Conservation (phyloP, 2,888 invertebrate species). For the Andrena marginata region DNA sequence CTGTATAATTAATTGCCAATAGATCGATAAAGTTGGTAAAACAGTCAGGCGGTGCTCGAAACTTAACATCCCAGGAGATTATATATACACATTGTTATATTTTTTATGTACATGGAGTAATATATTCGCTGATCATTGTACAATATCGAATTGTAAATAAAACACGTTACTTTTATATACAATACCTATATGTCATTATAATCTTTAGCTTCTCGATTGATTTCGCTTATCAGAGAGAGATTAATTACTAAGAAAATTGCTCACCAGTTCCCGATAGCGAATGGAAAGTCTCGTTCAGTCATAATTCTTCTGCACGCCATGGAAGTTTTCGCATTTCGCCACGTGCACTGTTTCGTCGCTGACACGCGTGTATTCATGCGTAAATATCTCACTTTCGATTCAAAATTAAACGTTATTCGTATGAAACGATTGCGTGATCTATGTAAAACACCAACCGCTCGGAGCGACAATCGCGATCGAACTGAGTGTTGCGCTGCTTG, state of each 20-base stretch:
- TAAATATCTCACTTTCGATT: not conserved
- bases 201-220: too few relatives aligned
- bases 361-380: not conserved
- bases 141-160: constrained; percentile 54
- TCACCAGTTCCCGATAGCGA: not conserved
- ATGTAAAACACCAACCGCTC: too few relatives aligned
- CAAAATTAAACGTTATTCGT: not conserved
- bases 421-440: not conserved
- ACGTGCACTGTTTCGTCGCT: not conserved
- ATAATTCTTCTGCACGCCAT: not conserved
- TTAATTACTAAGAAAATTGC: not conserved
- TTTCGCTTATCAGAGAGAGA: not conserved
- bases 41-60: constrained; percentile 9
- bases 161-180: constrained; percentile 46
- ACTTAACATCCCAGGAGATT: constrained; percentile 14
- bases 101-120: constrained; percentile 28
- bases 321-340: not conserved
- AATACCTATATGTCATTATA: not conserved
- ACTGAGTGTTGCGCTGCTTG: too few relatives aligned
- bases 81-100: constrained; percentile 23
- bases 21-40: not conserved
- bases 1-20: not conserved
- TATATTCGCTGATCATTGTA: constrained; percentile 20
- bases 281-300: not conserved
- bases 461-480: too few relatives aligned